Percentiles rank a stretch among this genome's conserved stretches.
These are phyloP conservation scores for Melanotaenia pygmaea DNA, from an alignment of 2,797 vertebrate genomes.

Conservation along the genomic window DNA sequence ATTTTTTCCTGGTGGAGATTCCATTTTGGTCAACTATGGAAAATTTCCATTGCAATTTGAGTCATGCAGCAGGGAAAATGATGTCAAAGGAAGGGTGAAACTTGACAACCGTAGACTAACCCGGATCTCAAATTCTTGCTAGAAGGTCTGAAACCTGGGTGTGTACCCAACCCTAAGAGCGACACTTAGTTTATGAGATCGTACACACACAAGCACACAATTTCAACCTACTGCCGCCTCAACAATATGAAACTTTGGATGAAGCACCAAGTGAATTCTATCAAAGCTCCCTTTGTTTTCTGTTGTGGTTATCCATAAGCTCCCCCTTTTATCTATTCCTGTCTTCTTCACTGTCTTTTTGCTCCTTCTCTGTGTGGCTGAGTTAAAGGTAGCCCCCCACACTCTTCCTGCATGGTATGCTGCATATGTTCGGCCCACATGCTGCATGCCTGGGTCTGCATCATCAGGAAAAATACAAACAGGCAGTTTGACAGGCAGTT, in stretches of 20 bases:
- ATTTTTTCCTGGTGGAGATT: background rate
- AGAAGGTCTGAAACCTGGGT: slow-evolving; percentile 21
- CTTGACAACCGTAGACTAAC: background rate
- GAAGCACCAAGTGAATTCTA: background rate
- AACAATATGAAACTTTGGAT: slow-evolving; percentile 26
- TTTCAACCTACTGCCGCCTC: background rate
- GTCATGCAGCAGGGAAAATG: background rate
- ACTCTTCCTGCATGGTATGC: slow-evolving; percentile 10
- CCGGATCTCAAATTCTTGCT: slow-evolving; percentile 23
- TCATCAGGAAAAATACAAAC: slow-evolving; percentile 54
- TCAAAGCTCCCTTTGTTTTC: slow-evolving; percentile 15
- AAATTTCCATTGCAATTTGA: background rate
- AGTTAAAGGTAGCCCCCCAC: background rate
- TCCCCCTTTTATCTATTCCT: background rate
- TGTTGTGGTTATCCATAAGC: slow-evolving; percentile 11
- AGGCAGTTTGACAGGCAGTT: too few relatives aligned
- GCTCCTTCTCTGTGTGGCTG: slow-evolving; percentile 5
- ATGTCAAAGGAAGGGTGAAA: slow-evolving; percentile 12
- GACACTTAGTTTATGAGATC: slow-evolving; percentile 9
- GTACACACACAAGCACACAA: background rate
- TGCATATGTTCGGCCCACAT: slow-evolving; percentile 24
- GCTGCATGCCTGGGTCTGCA: slow-evolving; percentile 64
- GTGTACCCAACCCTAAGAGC: background rate
- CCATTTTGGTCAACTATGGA: background rate
- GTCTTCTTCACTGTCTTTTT: background rate